Evolutionary conservation across 2,113 vertebrate species (phyloP), one percentile per base, ranked within the genome.

Genomic region (Malurus elegans): DNA sequence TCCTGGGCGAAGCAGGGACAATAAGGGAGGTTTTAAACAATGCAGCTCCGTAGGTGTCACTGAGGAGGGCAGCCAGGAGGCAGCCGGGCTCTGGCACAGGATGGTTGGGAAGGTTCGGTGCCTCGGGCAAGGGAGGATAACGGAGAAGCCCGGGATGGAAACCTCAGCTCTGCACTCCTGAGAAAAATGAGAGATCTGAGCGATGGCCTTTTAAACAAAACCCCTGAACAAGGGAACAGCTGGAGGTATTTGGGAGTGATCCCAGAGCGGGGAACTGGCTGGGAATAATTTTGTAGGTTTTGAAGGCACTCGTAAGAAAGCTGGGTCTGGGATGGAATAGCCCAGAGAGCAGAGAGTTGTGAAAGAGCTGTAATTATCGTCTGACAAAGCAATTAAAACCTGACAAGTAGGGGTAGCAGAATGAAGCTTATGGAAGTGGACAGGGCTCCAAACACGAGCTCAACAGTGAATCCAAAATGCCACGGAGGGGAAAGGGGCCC

Each of bases 311-410:
- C 0, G 1, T 40, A 36, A 25, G 60, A 38, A 88, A 66, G 53
- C 50, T 61, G 88, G 26, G 10, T 57, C 31, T 48, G 79, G 71
- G 72, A 19, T 70, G 80, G 28, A 44, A 45, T 2, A 86, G 60
- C 50, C 53, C 58, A 23, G 93, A 75, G 56, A 88, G 53, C n/a
- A 67, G 81, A 20, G 62, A 40, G 79, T 5, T 78, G 76, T 47
- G 87, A 74, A 76, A 66, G 78, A 64, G 73, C 87, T 38, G 40
- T 44, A 85, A 87, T 96, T 92, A 72, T 10, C 13, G 18, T 71
- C 87, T 91, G 87, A 87, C 90, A 91, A 71, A 74, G 65, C 92
- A 87, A 96, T 96, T 92, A 91, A 87, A 79, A 89, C 62, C 53
- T 60, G 70, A 67, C 84, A 48, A 79, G 73, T 44, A 56, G 25